Conservation (phyloP, 2,113 vertebrate species). For the Colaptes auratus region DNA sequence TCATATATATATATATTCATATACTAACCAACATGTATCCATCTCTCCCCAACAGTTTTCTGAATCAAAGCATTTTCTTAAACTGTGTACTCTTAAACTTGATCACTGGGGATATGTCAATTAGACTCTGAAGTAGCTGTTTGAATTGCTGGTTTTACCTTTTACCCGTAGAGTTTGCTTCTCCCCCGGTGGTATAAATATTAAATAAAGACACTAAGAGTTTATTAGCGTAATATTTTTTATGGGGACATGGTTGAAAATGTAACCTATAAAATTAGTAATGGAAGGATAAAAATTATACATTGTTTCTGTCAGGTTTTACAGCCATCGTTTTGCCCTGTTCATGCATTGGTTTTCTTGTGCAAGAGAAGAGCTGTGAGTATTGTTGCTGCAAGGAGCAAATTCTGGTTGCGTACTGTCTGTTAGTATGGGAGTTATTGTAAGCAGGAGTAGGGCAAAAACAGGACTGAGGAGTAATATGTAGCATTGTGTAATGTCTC, state of each 20-base stretch:
- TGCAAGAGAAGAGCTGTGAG: neutral
- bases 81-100: neutral
- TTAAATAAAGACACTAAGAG: constrained; percentile 38
- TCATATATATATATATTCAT: neutral
- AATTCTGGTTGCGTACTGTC: neutral
- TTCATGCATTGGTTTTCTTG: neutral
- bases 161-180: neutral
- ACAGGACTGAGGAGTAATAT: neutral
- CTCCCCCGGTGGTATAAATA: neutral
- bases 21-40: neutral
- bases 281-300: constrained; percentile 21
- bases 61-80: constrained; percentile 23
- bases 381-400: neutral
- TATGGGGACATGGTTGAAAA: neutral
- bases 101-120: constrained; percentile 12
- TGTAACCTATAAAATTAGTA: constrained; percentile 32
- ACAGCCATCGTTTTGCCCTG: neutral
- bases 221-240: constrained; percentile 38
- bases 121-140: constrained; percentile 12
- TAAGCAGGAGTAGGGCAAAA: neutral
- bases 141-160: constrained; percentile 35
- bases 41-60: neutral
- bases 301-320: constrained; percentile 31
- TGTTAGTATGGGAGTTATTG: neutral
- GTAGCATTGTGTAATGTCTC: neutral